Conservation (phyloP, 2,888 invertebrate species). For the Masnerella sp. region DNA sequence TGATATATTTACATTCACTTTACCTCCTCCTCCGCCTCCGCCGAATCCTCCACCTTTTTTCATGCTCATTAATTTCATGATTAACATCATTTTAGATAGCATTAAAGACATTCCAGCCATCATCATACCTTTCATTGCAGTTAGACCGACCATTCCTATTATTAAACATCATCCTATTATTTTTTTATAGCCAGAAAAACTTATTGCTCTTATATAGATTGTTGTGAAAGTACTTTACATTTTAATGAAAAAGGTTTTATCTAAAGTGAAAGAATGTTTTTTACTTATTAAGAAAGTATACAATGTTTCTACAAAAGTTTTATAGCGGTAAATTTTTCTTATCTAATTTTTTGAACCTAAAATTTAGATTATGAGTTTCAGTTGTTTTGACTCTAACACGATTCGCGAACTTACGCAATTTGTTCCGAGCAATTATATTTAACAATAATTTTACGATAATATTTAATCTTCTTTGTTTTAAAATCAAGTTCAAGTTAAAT, state of each 20-base stretch:
- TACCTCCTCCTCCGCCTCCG: conserved; percentile 64
- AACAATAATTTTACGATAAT: too few species aligned
- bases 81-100: conserved; percentile 80
- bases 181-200: conserved; percentile 10
- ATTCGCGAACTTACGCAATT: too few species aligned
- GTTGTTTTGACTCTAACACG: too few species aligned
- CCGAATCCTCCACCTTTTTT: conserved; percentile 68
- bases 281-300: conserved; percentile 5
- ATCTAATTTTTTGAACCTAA: too few species aligned
- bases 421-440: too few species aligned
- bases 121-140: conserved; percentile 82
- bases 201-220: conserved; percentile 9
- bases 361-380: too few species aligned
- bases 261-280: neutral
- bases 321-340: too few species aligned
- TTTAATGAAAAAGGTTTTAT: conserved; percentile 7
- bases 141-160: conserved; percentile 82
- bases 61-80: conserved; percentile 70
- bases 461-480: too few species aligned
- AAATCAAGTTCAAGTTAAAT: too few species aligned
- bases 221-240: conserved; percentile 11
- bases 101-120: conserved; percentile 82
- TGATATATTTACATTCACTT: conserved; percentile 20
- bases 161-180: conserved; percentile 27
- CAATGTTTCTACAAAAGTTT: too few species aligned